Base-by-base conservation (phyloP, 2,888 invertebrate genomes). In the Taphrorychus bicolor region DNA sequence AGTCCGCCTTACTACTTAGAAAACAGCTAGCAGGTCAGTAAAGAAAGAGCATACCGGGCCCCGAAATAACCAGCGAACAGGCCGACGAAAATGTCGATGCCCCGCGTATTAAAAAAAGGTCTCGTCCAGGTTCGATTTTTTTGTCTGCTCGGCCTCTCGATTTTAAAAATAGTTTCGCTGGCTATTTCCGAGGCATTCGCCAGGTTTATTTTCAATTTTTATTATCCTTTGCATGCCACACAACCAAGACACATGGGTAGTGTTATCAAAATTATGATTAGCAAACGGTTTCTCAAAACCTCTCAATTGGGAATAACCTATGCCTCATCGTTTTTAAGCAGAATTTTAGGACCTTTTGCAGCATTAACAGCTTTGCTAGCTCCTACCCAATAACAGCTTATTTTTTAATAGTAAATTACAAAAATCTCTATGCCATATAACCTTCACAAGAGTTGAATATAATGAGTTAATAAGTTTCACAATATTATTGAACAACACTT, bases 1-100 rank as follows among this genome's bases (percentile, higher is more conserved):
- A 95, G 91, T 95, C 95, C 85, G 92, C 95, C 85, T 91, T 95
- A 86, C 88, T 95, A 87, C 88, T 95, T 86, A 91, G 93, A 87
- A 95, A 95, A 90, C 95, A 95, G 88, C 88, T 95, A 87, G 94
- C 95, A 90, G 95, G 95, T 95, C 88, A 86, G 87, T 86, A 72
- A 62, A 72, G 68, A 65, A 54, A 5, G 32, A 11, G 11, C 11
- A 14, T 9, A 17, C 5, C n/a, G 22, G n/a, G 7, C 18, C n/a
- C 18, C n/a, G n/a, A 17, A 17, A 14, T n/a, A 51, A 14, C 11
- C 18, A 17, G 51, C 51, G 51, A 54, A 70, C 41, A 24, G 18
- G 7, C 21, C 54, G 54, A 49, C n/a, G 11, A 63, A 65, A 68
- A 68, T 60, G 67, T 62, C 63, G 59, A 65, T 52, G 19, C 52